Conservation (phyloP, 1,140 invertebrate genomes). For the Tetranychus cinnabarinus region DNA sequence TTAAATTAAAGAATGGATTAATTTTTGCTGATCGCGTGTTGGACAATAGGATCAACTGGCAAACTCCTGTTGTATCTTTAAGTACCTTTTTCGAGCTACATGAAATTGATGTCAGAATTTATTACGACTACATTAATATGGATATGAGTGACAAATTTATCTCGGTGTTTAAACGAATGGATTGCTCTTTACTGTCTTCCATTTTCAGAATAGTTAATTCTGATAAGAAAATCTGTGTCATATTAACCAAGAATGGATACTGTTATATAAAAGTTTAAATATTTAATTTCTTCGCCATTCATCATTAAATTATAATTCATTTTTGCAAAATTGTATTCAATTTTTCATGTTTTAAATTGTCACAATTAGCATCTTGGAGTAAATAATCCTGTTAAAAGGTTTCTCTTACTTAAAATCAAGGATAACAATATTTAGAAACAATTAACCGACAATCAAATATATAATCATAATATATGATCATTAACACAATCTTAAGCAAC, state of each 20-base stretch:
- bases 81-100: neutral
- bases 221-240: neutral
- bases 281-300: neutral
- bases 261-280: conserved; percentile 1
- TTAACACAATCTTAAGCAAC: too few species aligned
- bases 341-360: too few species aligned
- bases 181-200: neutral
- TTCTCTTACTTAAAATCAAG: too few species aligned
- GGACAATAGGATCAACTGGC: neutral
- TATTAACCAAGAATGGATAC: neutral
- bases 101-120: neutral
- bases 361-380: too few species aligned
- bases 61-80: neutral
- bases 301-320: neutral
- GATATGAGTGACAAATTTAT: neutral
- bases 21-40: conserved; percentile 11
- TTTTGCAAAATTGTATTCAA: too few species aligned
- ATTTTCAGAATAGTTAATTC: neutral
- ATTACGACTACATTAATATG: neutral
- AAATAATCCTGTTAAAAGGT: too few species aligned
- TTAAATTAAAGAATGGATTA: conserved; percentile 47
- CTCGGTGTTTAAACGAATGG: neutral
- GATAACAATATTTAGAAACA: too few species aligned
- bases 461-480: too few species aligned
- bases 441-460: too few species aligned